Evolutionary conservation across 1,140 invertebrate species (phyloP), one percentile per base, ranked within the genome.

Genomic region (Schlechtendalia chinensis): DNA sequence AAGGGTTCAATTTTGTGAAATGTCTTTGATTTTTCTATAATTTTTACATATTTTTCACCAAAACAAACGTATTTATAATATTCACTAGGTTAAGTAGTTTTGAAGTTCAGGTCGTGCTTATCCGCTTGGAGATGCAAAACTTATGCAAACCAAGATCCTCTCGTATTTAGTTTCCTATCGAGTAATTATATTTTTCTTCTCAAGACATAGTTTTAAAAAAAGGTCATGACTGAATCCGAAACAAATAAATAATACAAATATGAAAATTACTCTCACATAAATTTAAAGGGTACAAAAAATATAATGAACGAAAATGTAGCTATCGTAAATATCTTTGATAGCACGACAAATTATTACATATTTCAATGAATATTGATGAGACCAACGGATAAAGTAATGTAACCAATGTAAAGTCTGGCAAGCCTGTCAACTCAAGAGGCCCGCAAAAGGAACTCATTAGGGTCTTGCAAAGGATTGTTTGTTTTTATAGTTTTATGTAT

Each of bases 391-490:
- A 79, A 39, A 61, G 24, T 61, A 27, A 77, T 39, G 56, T 61
- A 24, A 1, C 14, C 29, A 32, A 39, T 22, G 17, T 32, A 77
- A 77, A 61, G 27, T 32, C n/a, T 22, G 45, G 14, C 29, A 22
- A 12, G 56, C 19, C 74, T 77, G 74, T 77, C 74, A 77, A 63
- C 58, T 39, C 39, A 14, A 19, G 58, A 61, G 39, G 50, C 58
- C 58, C 1, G 3, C 58, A 22, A 59, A 59, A 79, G 10, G 22
- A 79, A 63, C 75, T 79, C 75, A 79, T 79, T 79, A 79, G 58
- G 58, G 22, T 27, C 58, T 27, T 14, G 22, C 58, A 29, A 32
- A 53, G n/a, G 39, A 47, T 63, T 79, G 75, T 79, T 79, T 58
- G 75, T 61, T 63, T 79, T 63, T 63, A 79, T 16, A 54, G 8